Conservation (phyloP, 2,797 vertebrate genomes). For the Ibycter americanus region DNA sequence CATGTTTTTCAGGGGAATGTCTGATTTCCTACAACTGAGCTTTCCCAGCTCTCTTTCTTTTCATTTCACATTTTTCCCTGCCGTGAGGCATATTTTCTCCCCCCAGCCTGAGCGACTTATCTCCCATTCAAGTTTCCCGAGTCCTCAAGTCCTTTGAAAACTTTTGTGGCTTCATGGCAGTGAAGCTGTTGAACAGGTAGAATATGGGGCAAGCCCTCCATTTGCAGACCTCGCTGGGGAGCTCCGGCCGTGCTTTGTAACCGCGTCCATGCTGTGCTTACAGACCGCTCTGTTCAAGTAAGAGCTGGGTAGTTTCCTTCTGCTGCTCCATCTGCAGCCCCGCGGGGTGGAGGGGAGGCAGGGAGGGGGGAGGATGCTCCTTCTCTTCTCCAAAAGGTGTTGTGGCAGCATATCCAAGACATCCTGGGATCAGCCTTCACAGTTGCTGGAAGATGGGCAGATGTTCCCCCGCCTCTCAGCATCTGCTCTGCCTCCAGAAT, state of each 20-base stretch:
- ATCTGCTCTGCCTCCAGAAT: not conserved
- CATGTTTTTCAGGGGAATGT: not conserved
- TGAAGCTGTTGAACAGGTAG: not conserved
- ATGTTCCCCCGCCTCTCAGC: not conserved
- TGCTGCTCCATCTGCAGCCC: slow-evolving; percentile 22
- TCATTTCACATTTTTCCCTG: not conserved
- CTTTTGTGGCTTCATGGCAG: not conserved
- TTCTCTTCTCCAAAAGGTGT: not conserved
- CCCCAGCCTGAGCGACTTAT: not conserved
- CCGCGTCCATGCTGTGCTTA: fast-evolving
- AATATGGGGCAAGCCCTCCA: not conserved
- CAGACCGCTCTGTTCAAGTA: not conserved
- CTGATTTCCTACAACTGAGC: not conserved
- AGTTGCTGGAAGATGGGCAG: not conserved
- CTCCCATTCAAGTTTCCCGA: not conserved
- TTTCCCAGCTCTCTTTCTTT: not conserved
- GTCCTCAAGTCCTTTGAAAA: not conserved
- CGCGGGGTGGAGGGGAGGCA: not conserved
- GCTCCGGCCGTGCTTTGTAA: not conserved
- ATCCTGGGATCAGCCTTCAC: not conserved
- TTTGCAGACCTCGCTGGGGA: not conserved
- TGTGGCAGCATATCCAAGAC: not conserved
- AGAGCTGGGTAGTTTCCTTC: not conserved
- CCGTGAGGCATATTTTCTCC: not conserved
- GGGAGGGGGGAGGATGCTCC: not conserved